A percentile compares a stretch with the other conserved stretches of the same genome.
These are phyloP conservation scores for Aspiorhynchus laticeps DNA, from an alignment of 2,113 vertebrate genomes.

Conservation along the genomic window DNA sequence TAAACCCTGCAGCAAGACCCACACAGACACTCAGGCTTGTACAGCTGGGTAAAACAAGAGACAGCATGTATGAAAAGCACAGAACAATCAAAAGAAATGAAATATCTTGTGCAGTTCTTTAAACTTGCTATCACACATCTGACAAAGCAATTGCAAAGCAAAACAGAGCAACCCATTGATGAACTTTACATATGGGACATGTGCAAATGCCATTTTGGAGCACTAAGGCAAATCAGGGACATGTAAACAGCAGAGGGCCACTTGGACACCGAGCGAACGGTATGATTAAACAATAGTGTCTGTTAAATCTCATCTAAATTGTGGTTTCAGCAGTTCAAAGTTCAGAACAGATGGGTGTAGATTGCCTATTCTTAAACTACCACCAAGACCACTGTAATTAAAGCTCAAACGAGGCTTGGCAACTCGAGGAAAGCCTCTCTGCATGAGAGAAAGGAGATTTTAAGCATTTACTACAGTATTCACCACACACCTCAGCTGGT, in stretches of 20 bases:
- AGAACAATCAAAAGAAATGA: constrained; percentile 1
- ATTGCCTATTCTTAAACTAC: constrained; percentile 6
- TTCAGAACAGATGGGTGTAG: constrained; percentile 28
- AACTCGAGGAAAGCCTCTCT: background rate
- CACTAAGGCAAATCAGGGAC: constrained; percentile 44
- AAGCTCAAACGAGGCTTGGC: constrained; percentile 27
- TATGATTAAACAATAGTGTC: background rate
- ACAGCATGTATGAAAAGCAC: background rate
- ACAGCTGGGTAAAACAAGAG: constrained; percentile 6
- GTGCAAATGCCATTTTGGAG: constrained; percentile 63
- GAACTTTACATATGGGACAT: constrained; percentile 59
- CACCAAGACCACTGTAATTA: constrained; percentile 22
- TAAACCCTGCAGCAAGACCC: constrained; percentile 13
- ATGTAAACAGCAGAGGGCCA: constrained; percentile 20
- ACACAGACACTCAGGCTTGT: background rate
- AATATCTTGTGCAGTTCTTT: background rate
- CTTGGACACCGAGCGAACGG: background rate
- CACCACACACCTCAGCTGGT: background rate
- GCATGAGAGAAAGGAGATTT: background rate
- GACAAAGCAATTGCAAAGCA: constrained; percentile 7
- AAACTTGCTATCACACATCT: background rate
- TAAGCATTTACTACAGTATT: background rate
- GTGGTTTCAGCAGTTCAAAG: background rate
- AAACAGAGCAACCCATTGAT: constrained; percentile 55
- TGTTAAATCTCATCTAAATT: constrained; percentile 16